phyloP scores from a whole-genome alignment of 2,113 vertebrate species.

The Myotis lucifugus region DNA sequence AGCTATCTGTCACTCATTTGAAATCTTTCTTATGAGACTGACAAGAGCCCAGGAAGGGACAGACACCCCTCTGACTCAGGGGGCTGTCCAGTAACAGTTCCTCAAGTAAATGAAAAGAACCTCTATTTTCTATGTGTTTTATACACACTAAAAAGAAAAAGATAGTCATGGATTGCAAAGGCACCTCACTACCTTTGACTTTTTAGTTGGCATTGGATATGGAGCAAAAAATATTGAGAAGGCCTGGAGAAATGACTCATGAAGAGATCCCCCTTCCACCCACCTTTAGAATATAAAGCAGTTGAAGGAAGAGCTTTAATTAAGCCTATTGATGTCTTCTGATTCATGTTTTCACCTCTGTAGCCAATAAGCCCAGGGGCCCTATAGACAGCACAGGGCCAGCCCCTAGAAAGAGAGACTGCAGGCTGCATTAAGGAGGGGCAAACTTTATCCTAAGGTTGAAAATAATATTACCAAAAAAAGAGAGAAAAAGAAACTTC shows the following conservation, averaged over 20 bases:
- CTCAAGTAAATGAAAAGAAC: not conserved
- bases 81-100: not conserved
- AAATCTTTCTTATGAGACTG: not conserved
- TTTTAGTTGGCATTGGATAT: not conserved
- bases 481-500: not conserved
- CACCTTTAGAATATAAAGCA: not conserved
- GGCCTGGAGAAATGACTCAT: not conserved
- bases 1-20: not conserved
- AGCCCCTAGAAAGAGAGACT: not conserved
- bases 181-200: not conserved
- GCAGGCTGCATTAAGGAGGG: not conserved
- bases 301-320: slow-evolving; percentile 2
- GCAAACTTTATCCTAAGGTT: not conserved
- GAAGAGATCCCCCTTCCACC: not conserved
- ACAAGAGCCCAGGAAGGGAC: not conserved
- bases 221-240: not conserved
- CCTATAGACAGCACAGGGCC: not conserved
- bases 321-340: not conserved
- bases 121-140: not conserved
- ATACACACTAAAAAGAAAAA: not conserved
- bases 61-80: not conserved
- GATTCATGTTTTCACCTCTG: not conserved
- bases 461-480: not conserved
- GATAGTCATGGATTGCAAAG: not conserved
- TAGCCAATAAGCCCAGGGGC: not conserved